Evolutionary conservation across 2,113 vertebrate genomes (phyloP), one percentile per base, ranked within the genome.

Genomic region (Tragelaphus imberbis): DNA sequence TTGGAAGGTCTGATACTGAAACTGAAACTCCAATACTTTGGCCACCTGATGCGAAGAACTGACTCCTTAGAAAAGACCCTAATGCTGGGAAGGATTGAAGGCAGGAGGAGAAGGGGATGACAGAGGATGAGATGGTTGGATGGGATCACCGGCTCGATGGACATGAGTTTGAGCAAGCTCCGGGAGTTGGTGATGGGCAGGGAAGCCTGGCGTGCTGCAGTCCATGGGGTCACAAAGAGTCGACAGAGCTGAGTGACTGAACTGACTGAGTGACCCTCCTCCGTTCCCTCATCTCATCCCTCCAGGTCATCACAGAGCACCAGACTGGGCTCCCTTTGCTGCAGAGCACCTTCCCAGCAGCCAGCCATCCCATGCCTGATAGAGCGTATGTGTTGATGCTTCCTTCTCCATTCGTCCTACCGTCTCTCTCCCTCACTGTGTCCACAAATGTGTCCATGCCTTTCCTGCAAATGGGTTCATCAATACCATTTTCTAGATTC

Each of bases 71-170:
- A 68, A 68, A n/a, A 68, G 63, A 68, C 33, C 16, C 7, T 1
- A 2, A 68, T 68, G 33, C 16, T 68, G 63, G 33, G 63, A 68
- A 68, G n/a, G 63, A 68, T n/a, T n/a, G 63, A 68, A n/a, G 63
- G 33, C 4, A 0, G 9, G 63, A 68, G 33, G 17, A 68, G 7
- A n/a, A 59, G 25, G 4, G 0, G 59, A 2, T 0, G 5, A 61
- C 27, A 61, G 0, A 61, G 59, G 59, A 65, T n/a, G 63, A 65
- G 30, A 17, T 17, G 63, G 63, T 36, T 68, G 17, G 65, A 68
- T 68, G 65, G 58, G 33, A 68, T 36, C 8, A 68, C 17, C 0
- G 0, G 36, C n/a, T 36, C 2, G 3, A 71, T 36, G 65, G 65
- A 71, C n/a, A 36, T 71, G 65, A 71, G 17, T 71, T 11, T 71